Conservation (phyloP, 2,888 invertebrate genomes). For the Drosophila siamana region DNA sequence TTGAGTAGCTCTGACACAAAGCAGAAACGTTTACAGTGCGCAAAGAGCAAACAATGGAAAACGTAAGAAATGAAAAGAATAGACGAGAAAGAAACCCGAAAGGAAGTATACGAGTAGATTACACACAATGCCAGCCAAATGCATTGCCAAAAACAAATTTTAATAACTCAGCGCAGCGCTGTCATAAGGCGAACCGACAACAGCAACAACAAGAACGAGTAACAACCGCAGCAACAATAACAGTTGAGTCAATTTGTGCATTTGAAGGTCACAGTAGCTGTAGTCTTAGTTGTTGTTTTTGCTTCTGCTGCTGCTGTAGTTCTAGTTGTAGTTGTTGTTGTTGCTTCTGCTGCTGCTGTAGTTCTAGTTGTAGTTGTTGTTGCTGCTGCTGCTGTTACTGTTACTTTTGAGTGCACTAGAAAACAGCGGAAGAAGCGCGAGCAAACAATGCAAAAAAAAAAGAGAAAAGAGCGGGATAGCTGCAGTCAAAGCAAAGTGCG, state of each 20-base stretch:
- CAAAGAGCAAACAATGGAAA: constrained; percentile 45
- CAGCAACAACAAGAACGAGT: constrained; percentile 29
- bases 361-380: neutral
- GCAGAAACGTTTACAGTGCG: constrained; percentile 47
- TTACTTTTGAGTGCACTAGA: constrained; percentile 57
- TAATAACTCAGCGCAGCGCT: constrained; percentile 61
- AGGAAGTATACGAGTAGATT: constrained; percentile 26
- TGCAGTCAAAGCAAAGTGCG: neutral
- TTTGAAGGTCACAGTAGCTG: constrained; percentile 61
- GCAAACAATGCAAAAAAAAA: constrained; percentile 27
- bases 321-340: constrained; percentile 17
- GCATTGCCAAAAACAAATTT: constrained; percentile 63
- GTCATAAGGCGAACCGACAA: constrained; percentile 45
- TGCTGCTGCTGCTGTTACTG: constrained; percentile 15
- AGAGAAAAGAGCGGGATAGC: constrained; percentile 5
- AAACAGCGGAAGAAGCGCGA: constrained; percentile 50
- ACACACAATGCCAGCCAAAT: constrained; percentile 39
- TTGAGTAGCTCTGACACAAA: constrained; percentile 51
- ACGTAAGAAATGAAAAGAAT: constrained; percentile 14
- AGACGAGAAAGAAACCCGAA: constrained; percentile 5
- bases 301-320: constrained; percentile 7
- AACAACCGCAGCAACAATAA: constrained; percentile 33
- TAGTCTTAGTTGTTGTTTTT: neutral
- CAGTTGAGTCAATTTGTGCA: constrained; percentile 69
- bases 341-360: constrained; percentile 37